Conservation (phyloP, 2,888 invertebrate genomes). For the Lepeophtheirus nordmannii region DNA sequence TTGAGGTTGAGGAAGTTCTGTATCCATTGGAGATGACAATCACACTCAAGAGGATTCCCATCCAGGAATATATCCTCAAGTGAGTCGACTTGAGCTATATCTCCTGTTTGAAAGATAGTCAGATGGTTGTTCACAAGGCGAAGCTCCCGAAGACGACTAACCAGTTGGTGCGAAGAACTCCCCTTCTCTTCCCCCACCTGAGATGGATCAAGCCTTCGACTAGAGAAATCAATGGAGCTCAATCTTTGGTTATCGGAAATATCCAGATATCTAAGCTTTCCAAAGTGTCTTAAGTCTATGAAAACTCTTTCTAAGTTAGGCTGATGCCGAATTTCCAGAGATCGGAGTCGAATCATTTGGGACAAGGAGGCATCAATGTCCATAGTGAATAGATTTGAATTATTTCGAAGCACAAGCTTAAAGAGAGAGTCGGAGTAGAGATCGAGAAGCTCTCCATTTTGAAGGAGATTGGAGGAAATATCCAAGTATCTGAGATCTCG, state of each 20-base stretch:
- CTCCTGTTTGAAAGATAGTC: neutral
- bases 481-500: conserved; percentile 2
- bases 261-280: neutral
- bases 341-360: conserved; percentile 4
- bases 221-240: neutral
- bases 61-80: neutral
- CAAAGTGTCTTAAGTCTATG: neutral
- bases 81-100: neutral
- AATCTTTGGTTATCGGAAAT: neutral
- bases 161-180: neutral
- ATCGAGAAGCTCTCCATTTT: neutral
- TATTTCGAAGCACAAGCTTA: neutral
- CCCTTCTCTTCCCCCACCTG: neutral
- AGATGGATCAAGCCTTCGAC: no score
- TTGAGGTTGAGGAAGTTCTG: neutral
- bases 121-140: neutral
- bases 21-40: neutral
- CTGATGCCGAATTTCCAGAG: neutral
- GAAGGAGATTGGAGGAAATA: neutral
- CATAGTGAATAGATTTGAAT: neutral
- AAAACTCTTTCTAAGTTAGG: neutral
- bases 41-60: neutral
- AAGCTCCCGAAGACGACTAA: conserved; percentile 3
- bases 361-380: neutral
- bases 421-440: neutral